A percentile compares a stretch with the other conserved stretches of the same genome.
Evolutionary conservation across 2,888 invertebrate genomes (phyloP).

Genomic region (Stenodema calcarata): DNA sequence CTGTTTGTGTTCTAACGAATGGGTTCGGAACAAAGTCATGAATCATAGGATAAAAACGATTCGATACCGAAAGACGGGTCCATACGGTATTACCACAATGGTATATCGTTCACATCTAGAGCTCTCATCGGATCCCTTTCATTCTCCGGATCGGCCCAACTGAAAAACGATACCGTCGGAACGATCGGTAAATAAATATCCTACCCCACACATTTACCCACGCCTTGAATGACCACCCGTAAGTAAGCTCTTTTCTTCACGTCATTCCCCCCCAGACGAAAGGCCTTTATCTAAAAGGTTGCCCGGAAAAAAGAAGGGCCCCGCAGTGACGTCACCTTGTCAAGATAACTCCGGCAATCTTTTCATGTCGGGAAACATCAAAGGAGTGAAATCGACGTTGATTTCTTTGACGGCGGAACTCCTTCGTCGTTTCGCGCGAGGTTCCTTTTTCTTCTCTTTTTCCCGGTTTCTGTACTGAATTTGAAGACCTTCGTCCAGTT

Average conservation of each 20-base stretch:
- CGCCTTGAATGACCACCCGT: neutral
- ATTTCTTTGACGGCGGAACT: constrained; percentile 4
- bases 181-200: neutral
- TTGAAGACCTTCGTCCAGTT: too few species aligned
- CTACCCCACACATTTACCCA: neutral
- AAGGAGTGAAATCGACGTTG: constrained; percentile 13
- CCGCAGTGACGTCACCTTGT: neutral
- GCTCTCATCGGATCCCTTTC: too few species aligned
- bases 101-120: too few species aligned
- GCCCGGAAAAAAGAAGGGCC: neutral
- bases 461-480: too few species aligned
- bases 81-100: too few species aligned
- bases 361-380: neutral
- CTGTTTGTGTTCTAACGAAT: too few species aligned
- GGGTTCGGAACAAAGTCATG: too few species aligned
- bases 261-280: neutral
- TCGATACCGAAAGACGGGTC: too few species aligned
- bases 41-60: too few species aligned
- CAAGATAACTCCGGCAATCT: constrained; percentile 20
- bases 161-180: neutral
- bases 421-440: too few species aligned
- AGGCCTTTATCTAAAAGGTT: neutral
- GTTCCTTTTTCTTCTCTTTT: too few species aligned
- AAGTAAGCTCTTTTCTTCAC: neutral
- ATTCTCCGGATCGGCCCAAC: too few species aligned